Evolutionary conservation across 2,797 vertebrate species (phyloP).

Genomic region (Brachyalestes nurse): DNA sequence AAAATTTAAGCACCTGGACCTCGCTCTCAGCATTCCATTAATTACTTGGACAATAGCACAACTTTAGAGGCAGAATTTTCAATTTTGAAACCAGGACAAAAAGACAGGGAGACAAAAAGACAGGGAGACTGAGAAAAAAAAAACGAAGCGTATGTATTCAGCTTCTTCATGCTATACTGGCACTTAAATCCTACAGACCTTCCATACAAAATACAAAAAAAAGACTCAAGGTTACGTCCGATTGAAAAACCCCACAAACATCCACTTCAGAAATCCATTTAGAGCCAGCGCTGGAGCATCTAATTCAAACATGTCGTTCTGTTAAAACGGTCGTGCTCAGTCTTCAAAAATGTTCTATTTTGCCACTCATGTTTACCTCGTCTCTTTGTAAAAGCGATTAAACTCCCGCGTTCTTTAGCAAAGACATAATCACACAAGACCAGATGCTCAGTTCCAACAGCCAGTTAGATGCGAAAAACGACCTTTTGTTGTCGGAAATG

Average conservation of each 20-base stretch:
- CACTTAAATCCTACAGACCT: slow-evolving; percentile 86
- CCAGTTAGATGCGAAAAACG: slow-evolving; percentile 59
- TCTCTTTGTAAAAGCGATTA: slow-evolving; percentile 73
- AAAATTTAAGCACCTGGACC: slow-evolving; percentile 81
- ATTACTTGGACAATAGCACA: slow-evolving; percentile 83
- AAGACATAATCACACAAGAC: slow-evolving; percentile 77
- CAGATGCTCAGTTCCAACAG: slow-evolving; percentile 70
- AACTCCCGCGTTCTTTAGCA: slow-evolving; percentile 65
- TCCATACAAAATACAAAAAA: slow-evolving; percentile 73
- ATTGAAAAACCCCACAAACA: slow-evolving; percentile 77
- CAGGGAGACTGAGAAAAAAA: slow-evolving; percentile 44
- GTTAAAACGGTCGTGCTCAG: slow-evolving; percentile 76
- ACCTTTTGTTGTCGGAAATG: slow-evolving; percentile 67
- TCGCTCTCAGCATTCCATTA: slow-evolving; percentile 85
- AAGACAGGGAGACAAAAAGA: slow-evolving; percentile 47
- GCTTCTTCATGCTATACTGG: slow-evolving; percentile 81
- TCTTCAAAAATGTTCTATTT: slow-evolving; percentile 72
- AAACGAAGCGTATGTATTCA: slow-evolving; percentile 83
- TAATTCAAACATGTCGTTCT: slow-evolving; percentile 80
- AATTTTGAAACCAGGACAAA: slow-evolving; percentile 73
- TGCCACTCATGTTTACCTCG: slow-evolving; percentile 65
- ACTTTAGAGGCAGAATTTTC: slow-evolving; percentile 82
- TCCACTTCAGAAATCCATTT: slow-evolving; percentile 81
- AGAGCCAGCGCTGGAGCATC: slow-evolving; percentile 66
- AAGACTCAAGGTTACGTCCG: slow-evolving; percentile 85